Percentiles rank a stretch among this genome's conserved stretches.
phyloP scores from a whole-genome alignment of 2,797 vertebrate species.

The Crypturellus tataupa region DNA sequence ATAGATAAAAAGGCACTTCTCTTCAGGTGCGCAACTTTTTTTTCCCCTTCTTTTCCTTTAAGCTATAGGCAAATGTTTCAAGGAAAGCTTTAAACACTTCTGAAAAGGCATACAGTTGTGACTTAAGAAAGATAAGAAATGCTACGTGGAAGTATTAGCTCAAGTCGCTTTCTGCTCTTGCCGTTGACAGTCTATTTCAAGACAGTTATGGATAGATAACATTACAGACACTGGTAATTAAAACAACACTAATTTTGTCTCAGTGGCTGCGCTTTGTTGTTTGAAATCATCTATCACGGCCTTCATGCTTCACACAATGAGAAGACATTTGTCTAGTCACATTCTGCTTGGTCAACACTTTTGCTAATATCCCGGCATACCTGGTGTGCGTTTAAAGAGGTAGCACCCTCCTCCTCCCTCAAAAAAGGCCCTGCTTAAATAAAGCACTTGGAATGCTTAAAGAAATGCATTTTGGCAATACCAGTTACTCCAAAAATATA shows the following conservation, averaged over 20 bases:
- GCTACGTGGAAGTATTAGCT: background rate
- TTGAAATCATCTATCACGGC: slow-evolving; percentile 86
- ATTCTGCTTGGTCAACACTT: slow-evolving; percentile 85
- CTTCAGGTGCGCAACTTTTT: slow-evolving; percentile 1
- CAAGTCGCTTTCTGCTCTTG: slow-evolving; percentile 59
- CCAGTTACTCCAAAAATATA: background rate
- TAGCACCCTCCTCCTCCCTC: background rate
- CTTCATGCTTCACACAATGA: slow-evolving; percentile 84
- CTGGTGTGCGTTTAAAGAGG: slow-evolving; percentile 70
- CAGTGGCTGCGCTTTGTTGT: slow-evolving; percentile 86
- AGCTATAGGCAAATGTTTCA: slow-evolving; percentile 37
- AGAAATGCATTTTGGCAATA: background rate
- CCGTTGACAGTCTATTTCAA: slow-evolving; percentile 77
- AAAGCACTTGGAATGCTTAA: slow-evolving; percentile 11
- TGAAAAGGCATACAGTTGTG: background rate
- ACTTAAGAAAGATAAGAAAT: slow-evolving; percentile 43
- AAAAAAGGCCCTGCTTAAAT: slow-evolving; percentile 1
- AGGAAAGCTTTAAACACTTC: slow-evolving; percentile 49
- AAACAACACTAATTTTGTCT: slow-evolving; percentile 91
- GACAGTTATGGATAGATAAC: slow-evolving; percentile 88
- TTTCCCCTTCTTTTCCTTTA: background rate
- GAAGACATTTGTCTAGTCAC: slow-evolving; percentile 82
- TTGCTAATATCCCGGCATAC: slow-evolving; percentile 72
- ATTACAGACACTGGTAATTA: slow-evolving; percentile 89
- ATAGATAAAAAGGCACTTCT: slow-evolving; percentile 60